A percentile compares a stretch with the other conserved stretches of the same genome.
phyloP scores from a whole-genome alignment of 2,113 vertebrate species.

The Xenus cinereus region DNA sequence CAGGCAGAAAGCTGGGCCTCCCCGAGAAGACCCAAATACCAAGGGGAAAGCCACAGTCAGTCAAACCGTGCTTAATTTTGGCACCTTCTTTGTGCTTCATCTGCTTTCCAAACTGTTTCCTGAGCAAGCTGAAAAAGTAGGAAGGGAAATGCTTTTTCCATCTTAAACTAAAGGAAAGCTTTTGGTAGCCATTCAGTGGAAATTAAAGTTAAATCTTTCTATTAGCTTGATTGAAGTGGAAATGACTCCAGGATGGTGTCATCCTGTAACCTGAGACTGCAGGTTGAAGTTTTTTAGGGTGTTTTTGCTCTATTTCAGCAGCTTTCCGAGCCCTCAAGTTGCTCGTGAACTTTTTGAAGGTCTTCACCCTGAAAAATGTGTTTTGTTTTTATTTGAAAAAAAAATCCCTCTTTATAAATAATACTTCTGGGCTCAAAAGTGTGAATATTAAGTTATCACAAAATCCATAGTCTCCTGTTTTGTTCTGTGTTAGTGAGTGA shows the following conservation, averaged over 20 bases:
- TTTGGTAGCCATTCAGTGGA: background rate
- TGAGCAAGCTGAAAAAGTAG: background rate
- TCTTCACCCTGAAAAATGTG: background rate
- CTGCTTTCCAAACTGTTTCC: background rate
- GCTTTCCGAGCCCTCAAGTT: background rate
- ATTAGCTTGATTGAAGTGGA: background rate
- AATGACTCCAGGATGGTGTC: background rate
- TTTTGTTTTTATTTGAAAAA: background rate
- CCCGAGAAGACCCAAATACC: background rate
- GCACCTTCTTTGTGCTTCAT: background rate
- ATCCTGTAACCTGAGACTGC: background rate
- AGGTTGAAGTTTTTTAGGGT: background rate
- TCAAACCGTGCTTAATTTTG: background rate
- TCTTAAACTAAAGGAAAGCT: background rate
- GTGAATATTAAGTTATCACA: background rate
- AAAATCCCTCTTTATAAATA: background rate
- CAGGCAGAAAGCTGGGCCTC: background rate
- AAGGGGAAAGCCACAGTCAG: background rate
- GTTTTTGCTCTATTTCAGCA: background rate
- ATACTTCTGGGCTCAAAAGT: background rate
- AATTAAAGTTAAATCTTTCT: slow-evolving; percentile 1
- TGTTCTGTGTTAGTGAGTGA: background rate
- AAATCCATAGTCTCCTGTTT: background rate
- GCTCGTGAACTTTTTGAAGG: background rate
- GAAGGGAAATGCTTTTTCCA: background rate